Conservation (phyloP, 2,888 invertebrate genomes). For the Capitulum mitella region DNA sequence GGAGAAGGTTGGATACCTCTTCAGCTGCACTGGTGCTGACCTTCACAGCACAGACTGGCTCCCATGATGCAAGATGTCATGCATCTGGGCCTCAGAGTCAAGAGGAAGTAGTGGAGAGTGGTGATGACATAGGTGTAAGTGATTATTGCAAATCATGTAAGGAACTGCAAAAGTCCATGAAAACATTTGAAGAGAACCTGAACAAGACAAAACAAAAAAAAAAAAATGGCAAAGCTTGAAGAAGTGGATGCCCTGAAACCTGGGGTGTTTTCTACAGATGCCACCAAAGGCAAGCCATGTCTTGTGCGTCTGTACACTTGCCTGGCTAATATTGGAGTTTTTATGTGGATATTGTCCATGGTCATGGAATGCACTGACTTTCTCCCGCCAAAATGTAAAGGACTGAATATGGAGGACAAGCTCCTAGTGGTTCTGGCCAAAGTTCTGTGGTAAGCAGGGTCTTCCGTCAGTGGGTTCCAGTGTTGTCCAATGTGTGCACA, state of each 20-base stretch:
- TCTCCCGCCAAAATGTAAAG: background rate
- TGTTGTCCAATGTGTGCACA: background rate
- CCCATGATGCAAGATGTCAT: too few relatives aligned
- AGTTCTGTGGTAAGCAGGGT: background rate
- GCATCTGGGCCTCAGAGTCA: background rate
- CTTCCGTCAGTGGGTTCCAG: background rate
- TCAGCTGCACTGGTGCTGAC: too few relatives aligned
- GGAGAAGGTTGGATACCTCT: too few relatives aligned
- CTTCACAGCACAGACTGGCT: too few relatives aligned
- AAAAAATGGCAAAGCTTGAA: background rate
- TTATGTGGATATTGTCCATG: background rate
- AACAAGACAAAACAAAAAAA: background rate
- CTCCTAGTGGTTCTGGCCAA: background rate
- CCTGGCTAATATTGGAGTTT: background rate
- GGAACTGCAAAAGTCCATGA: background rate
- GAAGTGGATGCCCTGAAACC: background rate
- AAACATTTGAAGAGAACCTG: background rate
- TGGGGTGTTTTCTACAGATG: background rate
- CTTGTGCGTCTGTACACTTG: background rate
- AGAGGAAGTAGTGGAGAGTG: background rate
- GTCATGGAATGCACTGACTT: background rate
- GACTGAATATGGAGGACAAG: background rate
- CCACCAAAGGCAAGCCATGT: background rate
- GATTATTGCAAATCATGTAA: background rate
- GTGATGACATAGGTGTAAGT: background rate